Base-by-base conservation (phyloP, 2,797 vertebrate genomes). In the Phyllotis vaccarum region DNA sequence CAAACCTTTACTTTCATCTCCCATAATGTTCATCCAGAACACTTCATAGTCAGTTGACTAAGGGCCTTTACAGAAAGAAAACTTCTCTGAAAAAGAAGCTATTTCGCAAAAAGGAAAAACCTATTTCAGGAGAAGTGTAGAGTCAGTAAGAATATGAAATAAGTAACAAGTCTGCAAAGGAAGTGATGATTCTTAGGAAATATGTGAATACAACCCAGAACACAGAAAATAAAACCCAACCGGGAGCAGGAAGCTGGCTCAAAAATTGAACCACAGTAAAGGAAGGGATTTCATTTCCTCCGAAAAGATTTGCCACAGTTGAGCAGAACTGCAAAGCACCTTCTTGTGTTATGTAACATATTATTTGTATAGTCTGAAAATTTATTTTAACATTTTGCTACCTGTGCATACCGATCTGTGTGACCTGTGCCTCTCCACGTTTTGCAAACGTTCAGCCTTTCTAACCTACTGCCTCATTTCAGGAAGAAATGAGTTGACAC, bases 141-240 rank as follows among this genome's bases (percentile, higher is more conserved):
- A 86, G n/a, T 83, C 54, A 49, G 40, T 66, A 60, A 92, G 78
- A 79, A 92, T 70, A 60, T 82, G 46, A 93, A 90, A 58, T 24
- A 86, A 40, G 62, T 76, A 91, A 78, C 17, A 75, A 43, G 54
- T 46, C 86, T 91, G 37, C 43, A 90, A 95, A 94, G 60, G 86
- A 10, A 83, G 43, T 29, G 68, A 75, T 34, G 58, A 78, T 31
- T 6, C 60, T 58, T 95, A 58, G 86, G 54, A 91, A 90, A 93
- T 74, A 91, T n/a, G 21, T 87, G 66, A 62, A 52, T 88, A 22
- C 4, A 87, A 31, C 60, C 91, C 70, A 83, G 90, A 94, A 95
- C 81, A 92, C 0, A 29, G 46, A 49, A 40, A 72, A 78, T 40
- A 76, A 29, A 90, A 85, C 54, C 3, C 10, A 27, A 66, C 19